Base-by-base conservation (phyloP, 2,113 vertebrate species). In the Casuarius casuarius region DNA sequence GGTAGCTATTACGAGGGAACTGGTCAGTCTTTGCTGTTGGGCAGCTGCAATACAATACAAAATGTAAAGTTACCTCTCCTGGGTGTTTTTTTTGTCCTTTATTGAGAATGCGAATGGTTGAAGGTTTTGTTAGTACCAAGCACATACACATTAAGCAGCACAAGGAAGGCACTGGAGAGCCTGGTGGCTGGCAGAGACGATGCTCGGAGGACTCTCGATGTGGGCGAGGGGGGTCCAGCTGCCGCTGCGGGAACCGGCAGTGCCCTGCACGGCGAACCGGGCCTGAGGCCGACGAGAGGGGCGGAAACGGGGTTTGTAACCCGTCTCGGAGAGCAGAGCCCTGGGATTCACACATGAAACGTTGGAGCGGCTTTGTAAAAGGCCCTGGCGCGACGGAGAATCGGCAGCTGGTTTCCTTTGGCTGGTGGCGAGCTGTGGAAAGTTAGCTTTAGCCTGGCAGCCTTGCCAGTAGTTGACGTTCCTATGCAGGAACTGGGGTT, bases 141-240 rank as follows among this genome's bases (percentile, higher is more conserved):
- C 58, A 20, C n/a, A 58, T 33, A 76, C 72, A 77, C 71, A 83
- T 67, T 84, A 83, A 61, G 66, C 42, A 87, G 84, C 48, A 70
- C 59, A 42, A 59, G 23, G 73, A 70, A 21, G 33, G 91, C 46
- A 84, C 91, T 33, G 40, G 42, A 48, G 89, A 95, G 48, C 74
- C 76, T 38, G 84, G 52, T 21, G 87, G 94, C 92, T 65, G 88
- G 86, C 70, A 68, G 75, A 95, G 93, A 97, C 87, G 91, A 38
- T 73, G 77, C 65, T 25, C 38, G 44, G 66, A 74, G 66, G 42
- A 20, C 40, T n/a, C 70, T 95, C 86, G 66, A 79, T 88, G 73
- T 79, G 56, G 42, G 21, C 44, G 81, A 84, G 82, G 56, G 9
- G 56, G 56, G 29, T 58, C 56, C 29, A 31, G 54, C 31, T 58